Percentiles rank a stretch among this genome's conserved stretches.
These are phyloP conservation scores for Athetis lepigone DNA, from an alignment of 2,888 invertebrate species.

Conservation along the genomic window DNA sequence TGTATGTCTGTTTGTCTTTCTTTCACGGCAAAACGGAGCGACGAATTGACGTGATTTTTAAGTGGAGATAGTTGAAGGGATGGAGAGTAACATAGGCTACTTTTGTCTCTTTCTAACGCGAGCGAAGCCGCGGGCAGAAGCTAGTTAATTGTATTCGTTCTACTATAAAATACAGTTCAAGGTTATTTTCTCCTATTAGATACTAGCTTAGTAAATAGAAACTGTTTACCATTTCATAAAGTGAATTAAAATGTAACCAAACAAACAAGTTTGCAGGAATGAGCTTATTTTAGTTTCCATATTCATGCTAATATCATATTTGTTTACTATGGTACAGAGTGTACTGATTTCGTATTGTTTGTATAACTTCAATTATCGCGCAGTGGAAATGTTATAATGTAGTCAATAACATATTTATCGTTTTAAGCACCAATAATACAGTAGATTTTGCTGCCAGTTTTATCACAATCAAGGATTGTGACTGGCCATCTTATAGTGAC, in stretches of 20 bases:
- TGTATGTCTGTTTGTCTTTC: too few relatives aligned
- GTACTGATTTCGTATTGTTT: conserved; percentile 31
- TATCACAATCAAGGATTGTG: too few relatives aligned
- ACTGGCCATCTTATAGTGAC: too few relatives aligned
- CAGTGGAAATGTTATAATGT: conserved; percentile 26
- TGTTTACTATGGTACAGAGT: conserved; percentile 16
- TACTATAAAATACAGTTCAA: background rate
- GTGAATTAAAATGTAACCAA: conserved; percentile 25
- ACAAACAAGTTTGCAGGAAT: conserved; percentile 9
- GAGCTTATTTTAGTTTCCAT: background rate
- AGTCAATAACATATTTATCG: conserved; percentile 6
- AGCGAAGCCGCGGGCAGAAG: too few relatives aligned
- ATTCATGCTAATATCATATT: conserved; percentile 23
- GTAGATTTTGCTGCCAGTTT: too few relatives aligned
- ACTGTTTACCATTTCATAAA: conserved; percentile 16
- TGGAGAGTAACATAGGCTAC: too few relatives aligned
- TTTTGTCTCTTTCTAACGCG: too few relatives aligned
- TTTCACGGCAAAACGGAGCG: too few relatives aligned
- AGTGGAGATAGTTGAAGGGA: too few relatives aligned
- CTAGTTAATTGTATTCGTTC: background rate
- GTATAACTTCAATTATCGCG: conserved; percentile 14
- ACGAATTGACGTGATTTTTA: too few relatives aligned
- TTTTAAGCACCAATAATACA: background rate
- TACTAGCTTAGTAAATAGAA: background rate
- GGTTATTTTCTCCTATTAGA: background rate